phyloP scores from a whole-genome alignment of 1,140 invertebrate species.

The Scylla paramamosain region DNA sequence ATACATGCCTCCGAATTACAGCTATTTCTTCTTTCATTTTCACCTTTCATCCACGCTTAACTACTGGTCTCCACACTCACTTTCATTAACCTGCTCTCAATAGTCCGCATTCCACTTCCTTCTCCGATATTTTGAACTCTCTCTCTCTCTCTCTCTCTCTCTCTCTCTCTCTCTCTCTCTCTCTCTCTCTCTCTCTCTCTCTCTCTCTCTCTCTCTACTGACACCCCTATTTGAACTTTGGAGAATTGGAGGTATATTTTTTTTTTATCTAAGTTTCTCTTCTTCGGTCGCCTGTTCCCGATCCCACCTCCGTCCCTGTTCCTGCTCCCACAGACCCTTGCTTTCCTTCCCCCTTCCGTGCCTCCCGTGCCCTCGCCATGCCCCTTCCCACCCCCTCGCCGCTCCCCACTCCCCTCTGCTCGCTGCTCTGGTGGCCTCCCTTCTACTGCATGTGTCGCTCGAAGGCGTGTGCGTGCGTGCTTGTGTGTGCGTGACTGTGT shows the following conservation, averaged over 20 bases:
- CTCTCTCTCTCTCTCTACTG: not conserved
- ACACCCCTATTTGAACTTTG: not conserved
- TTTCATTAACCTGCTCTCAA: not conserved
- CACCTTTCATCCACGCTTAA: not conserved
- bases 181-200: not conserved
- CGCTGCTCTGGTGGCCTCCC: not conserved
- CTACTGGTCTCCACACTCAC: not conserved
- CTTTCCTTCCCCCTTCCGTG: not conserved
- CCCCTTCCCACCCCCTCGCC: not conserved
- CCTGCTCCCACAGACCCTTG: not conserved
- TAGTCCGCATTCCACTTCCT: not conserved
- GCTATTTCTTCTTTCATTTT: not conserved
- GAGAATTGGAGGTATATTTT: not conserved
- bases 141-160: not conserved
- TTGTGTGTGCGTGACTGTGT: slow-evolving; percentile 8
- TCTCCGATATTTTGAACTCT: too few relatives aligned
- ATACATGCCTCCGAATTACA: not conserved
- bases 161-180: not conserved
- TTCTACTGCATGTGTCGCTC: slow-evolving; percentile 19
- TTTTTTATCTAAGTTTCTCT: not conserved
- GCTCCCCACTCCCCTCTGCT: not conserved
- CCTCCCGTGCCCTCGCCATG: not conserved
- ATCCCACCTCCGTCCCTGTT: not conserved
- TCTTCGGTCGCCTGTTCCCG: not conserved
- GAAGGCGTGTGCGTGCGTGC: slow-evolving; percentile 7